Base-by-base conservation (phyloP, 2,113 vertebrate species). In the Elachura formosa region DNA sequence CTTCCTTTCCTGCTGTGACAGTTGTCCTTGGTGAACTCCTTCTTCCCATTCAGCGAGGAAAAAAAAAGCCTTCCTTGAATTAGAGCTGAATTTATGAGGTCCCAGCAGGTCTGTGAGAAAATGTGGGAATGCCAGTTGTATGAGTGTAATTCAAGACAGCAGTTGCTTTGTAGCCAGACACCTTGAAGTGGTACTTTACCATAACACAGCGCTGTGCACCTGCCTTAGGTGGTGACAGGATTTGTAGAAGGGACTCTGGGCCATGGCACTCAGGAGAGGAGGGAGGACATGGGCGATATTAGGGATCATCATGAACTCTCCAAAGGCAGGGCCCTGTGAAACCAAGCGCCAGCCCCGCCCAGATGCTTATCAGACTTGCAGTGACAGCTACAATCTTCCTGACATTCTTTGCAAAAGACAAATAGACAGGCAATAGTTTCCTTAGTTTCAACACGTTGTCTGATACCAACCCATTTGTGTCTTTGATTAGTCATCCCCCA, bases 381-480 rank as follows among this genome's bases (percentile, higher is more conserved):
- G 64, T 63, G 84, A 91, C 83, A 89, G 43, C 84, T 23, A 45
- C 34, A 0, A 34, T 76, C 67, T 51, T 46, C n/a, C 26, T 85
- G 71, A 72, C 75, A 74, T 51, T 74, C 81, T 66, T 62, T 67
- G 34, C 58, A 43, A 43, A 73, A 82, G 58, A 58, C 36, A 84
- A 91, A 82, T 2, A 69, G 90, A 58, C 31, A 48, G 45, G 75
- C 90, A 83, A 31, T 76, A 31, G 94, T 76, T 59, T 66, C 76
- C 67, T 78, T 62, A 34, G 77, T 97, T 97, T 97, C 97, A 91
- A 97, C 97, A 97, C 11, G 94, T 54, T 84, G 91, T 83, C 58
- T 49, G 56, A 92, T 71, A 69, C 89, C 63, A 79, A 97, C 84
- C 76, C 78, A 13, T 92, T 94, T 89, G 72, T 96, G 69, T 86